Base-by-base conservation (phyloP, 2,888 invertebrate species). In the Polymixis lichenea region DNA sequence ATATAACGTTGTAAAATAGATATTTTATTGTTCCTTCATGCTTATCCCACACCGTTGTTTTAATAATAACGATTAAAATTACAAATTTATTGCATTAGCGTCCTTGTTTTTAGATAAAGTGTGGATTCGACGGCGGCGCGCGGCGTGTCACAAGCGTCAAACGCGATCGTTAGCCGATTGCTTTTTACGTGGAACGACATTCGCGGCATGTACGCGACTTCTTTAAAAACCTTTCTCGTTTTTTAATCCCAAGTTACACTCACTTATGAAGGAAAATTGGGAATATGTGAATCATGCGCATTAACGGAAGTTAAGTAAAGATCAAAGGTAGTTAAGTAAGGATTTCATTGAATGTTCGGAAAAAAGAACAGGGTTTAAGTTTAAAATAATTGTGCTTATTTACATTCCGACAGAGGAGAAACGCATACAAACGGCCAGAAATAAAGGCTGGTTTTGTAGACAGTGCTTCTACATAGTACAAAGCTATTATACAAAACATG, bases 31-130 rank as follows among this genome's bases (percentile, higher is more conserved):
- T 93, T 90, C 87, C 83, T 87, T 88, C 88, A 87, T 88, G 91
- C 89, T 91, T 91, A 92, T 90, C 80, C 91, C 91, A 89, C 87
- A 88, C 91, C 91, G 95, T 95, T 96, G 95, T 96, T 95, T 95
- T 92, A 94, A 95, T 94, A 93, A 94, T 93, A 90, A 92, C 92
- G 92, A 96, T 96, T 96, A 95, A 96, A 93, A 95, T 94, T 93
- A 94, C 84, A 86, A 95, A 95, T 95, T 96, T 96, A 96, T 95
- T 91, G 92, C 88, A 88, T 90, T 91, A 90, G 86, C 86, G 91
- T 90, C 90, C 88, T 88, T 88, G 90, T 92, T 94, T 83, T 93
- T 94, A 92, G 93, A 92, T 92, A 92, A 94, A 93, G 92, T 92
- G 91, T 87, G 90, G 87, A 91, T 80, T 82, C 69, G 72, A 79